Base-by-base conservation (phyloP, 1,140 invertebrate species). In the Vanessa atalanta region DNA sequence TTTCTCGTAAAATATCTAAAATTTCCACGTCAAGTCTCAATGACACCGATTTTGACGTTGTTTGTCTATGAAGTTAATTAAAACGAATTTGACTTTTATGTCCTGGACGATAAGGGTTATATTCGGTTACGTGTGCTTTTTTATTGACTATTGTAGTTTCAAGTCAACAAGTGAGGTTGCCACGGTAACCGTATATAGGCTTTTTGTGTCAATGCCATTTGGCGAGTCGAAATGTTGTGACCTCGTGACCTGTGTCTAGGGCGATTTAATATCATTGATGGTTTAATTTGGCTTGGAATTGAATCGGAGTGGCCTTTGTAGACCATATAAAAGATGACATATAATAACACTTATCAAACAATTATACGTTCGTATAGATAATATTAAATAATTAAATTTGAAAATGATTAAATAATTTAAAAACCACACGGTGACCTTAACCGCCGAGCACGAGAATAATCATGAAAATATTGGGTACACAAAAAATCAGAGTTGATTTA, bases 131-230 rank as follows among this genome's bases (percentile, higher is more conserved):
- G 2, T 20, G 15, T 8, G 20, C n/a, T 15, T 1, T 20, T 20
- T 20, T 57, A 12, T 57, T 57, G 20, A 23, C 13, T 16, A 23
- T 23, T 57, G 16, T 57, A 53, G 50, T 53, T 53, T 57, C 9
- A 2, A 16, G 53, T 57, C 53, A 57, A 57, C 53, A 57, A 68
- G 6, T 50, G 12, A 13, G 69, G 68, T 78, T 72, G 73, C 57
- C 43, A 78, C 69, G 72, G 76, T 6, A 26, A 67, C 51, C 15
- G 31, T 23, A 48, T 64, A 72, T 68, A 72, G 61, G 69, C 53
- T 66, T 72, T 71, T 63, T 20, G 53, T 70, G 73, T 70, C 72
- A 74, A 70, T 74, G 66, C 50, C 57, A 60, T 64, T 8, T 11
- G 20, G 37, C 47, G 47, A 57, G 47, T 50, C 69, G 65, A 47